Evolutionary conservation across 2,797 vertebrate genomes (phyloP).

Genomic region (Mastacembelus armatus): DNA sequence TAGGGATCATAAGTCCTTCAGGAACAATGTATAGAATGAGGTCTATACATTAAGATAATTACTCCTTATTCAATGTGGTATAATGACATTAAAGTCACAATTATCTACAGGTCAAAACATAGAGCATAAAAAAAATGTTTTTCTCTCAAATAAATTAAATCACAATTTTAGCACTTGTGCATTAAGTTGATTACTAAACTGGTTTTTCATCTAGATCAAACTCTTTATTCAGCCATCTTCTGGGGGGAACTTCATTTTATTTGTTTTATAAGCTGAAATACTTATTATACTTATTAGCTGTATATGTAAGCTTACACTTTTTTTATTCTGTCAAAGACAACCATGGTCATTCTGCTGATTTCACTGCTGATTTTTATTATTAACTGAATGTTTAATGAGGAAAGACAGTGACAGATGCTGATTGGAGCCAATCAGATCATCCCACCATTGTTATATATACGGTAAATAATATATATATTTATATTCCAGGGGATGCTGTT

Average conservation of each 20-base stretch:
- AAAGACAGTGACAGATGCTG: constrained; percentile 85
- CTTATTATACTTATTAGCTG: constrained; percentile 16
- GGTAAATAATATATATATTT: constrained; percentile 64
- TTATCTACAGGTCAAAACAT: constrained; percentile 24
- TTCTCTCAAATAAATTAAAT: constrained; percentile 52
- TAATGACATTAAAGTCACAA: constrained; percentile 57
- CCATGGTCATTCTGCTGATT: constrained; percentile 1
- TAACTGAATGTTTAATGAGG: constrained; percentile 68
- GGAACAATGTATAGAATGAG: constrained; percentile 43
- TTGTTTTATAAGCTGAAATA: neutral
- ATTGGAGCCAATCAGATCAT: constrained; percentile 86
- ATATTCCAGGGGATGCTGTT: constrained; percentile 80
- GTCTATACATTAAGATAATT: constrained; percentile 52
- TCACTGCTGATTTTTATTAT: neutral
- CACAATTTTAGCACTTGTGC: constrained; percentile 45
- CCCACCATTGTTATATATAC: constrained; percentile 57
- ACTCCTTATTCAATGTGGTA: constrained; percentile 36
- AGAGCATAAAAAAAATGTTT: constrained; percentile 13
- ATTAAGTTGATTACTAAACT: constrained; percentile 43
- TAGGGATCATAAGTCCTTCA: constrained; percentile 12
- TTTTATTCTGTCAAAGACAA: neutral
- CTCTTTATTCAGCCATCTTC: neutral
- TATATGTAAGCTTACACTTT: neutral
- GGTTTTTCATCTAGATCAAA: constrained; percentile 13
- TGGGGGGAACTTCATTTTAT: neutral